Evolutionary conservation across 2,113 vertebrate genomes (phyloP).

Genomic region (Capreolus pygargus): DNA sequence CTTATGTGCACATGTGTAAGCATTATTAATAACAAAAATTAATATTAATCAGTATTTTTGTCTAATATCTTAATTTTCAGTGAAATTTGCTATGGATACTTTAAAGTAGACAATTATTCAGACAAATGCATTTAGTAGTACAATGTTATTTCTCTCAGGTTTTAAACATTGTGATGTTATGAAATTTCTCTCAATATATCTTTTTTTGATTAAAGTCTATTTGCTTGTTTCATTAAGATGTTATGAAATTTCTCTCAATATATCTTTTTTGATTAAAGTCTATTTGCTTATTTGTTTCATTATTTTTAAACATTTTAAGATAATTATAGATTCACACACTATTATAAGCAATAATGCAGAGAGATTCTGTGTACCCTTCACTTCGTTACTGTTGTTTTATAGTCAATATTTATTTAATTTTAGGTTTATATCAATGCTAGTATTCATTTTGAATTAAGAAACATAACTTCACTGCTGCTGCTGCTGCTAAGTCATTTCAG

Average conservation of each 20-base stretch:
- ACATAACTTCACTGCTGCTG: neutral
- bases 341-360: neutral
- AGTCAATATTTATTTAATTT: neutral
- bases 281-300: neutral
- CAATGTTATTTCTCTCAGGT: slow-evolving; percentile 36
- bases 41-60: neutral
- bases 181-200: neutral
- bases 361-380: neutral
- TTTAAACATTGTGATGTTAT: slow-evolving; percentile 36
- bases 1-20: neutral
- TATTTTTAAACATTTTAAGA: neutral
- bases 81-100: neutral
- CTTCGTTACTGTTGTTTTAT: neutral
- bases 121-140: neutral
- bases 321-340: neutral
- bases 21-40: neutral
- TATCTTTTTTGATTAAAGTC: neutral
- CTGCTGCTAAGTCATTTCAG: no score
- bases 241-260: neutral
- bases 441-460: neutral
- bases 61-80: neutral
- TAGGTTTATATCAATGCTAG: neutral
- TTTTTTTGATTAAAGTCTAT: neutral
- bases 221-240: neutral
- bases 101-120: neutral